phyloP scores from a whole-genome alignment of 2,888 invertebrate genomes.

The Eilema depressum region DNA sequence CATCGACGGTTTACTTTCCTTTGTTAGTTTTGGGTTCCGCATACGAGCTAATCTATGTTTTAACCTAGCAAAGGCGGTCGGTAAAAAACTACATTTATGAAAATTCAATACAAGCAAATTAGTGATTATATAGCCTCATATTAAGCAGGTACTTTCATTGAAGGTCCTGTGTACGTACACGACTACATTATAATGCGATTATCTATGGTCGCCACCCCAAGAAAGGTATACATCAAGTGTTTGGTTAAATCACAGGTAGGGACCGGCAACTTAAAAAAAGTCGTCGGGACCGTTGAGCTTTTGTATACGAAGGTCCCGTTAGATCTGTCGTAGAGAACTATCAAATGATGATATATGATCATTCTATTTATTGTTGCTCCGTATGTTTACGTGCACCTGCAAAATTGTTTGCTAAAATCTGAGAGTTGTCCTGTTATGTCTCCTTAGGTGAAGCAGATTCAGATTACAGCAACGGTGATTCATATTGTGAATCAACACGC shows the following conservation, averaged over 20 bases:
- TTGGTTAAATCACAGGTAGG: slow-evolving; percentile 77
- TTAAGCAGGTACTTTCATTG: neutral
- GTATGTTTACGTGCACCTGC: slow-evolving; percentile 54
- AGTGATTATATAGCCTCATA: neutral
- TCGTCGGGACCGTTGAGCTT: slow-evolving; percentile 65
- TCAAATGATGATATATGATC: slow-evolving; percentile 70
- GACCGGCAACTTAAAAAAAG: slow-evolving; percentile 59
- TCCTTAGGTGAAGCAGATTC: slow-evolving; percentile 26
- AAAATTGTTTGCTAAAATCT: slow-evolving; percentile 44
- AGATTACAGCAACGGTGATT: slow-evolving; percentile 40
- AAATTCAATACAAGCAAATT: neutral
- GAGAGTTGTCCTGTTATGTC: slow-evolving; percentile 39
- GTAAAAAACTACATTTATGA: neutral
- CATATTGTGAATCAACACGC: slow-evolving; percentile 49
- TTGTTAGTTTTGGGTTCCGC: slow-evolving; percentile 79
- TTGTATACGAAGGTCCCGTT: slow-evolving; percentile 75
- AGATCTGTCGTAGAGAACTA: slow-evolving; percentile 68
- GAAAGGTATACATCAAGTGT: slow-evolving; percentile 75
- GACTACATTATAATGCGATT: slow-evolving; percentile 66
- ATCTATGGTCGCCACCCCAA: slow-evolving; percentile 63
- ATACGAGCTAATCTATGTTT: slow-evolving; percentile 52
- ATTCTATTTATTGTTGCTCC: slow-evolving; percentile 46
- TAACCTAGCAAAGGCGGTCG: slow-evolving; percentile 12
- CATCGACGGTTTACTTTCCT: slow-evolving; percentile 84
- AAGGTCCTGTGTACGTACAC: neutral